phyloP scores from a whole-genome alignment of 2,888 invertebrate genomes.

The Tetrapedia diversipes region DNA sequence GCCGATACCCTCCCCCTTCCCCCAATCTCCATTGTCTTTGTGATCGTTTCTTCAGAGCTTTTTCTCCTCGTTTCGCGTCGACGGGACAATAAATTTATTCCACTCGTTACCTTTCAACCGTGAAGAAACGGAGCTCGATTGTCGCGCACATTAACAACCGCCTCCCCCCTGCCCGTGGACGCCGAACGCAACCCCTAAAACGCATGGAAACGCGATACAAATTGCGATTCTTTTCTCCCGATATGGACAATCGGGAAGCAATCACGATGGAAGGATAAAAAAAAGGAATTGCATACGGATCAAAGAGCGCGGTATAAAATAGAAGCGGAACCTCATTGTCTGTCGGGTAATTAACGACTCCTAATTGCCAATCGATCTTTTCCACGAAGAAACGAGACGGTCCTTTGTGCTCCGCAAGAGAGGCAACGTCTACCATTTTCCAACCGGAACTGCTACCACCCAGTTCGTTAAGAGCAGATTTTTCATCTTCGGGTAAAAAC shows the following conservation, averaged over 20 bases:
- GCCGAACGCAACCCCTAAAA: neutral
- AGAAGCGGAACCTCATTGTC: neutral
- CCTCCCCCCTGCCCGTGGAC: too few relatives aligned
- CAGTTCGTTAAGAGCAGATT: slow-evolving; percentile 25
- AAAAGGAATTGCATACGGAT: neutral
- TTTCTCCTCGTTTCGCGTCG: neutral
- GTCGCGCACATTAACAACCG: neutral
- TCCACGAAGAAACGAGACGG: neutral
- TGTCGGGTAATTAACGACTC: neutral
- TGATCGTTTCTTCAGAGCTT: slow-evolving; percentile 21
- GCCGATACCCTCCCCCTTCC: slow-evolving; percentile 31
- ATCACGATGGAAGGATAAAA: neutral
- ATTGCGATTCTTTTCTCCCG: neutral
- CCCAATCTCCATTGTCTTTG: slow-evolving; percentile 52
- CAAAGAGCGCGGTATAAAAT: neutral
- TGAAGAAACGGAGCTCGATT: neutral
- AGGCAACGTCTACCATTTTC: neutral
- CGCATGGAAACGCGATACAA: neutral
- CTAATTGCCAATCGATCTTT: neutral
- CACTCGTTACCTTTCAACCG: slow-evolving; percentile 16
- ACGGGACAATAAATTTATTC: slow-evolving; percentile 41
- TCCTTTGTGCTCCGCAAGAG: too few relatives aligned
- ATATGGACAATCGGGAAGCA: neutral
- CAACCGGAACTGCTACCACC: neutral
- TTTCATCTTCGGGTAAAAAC: slow-evolving; percentile 26